Conservation (phyloP, 1,140 invertebrate genomes). For the Solenopsis invicta region DNA sequence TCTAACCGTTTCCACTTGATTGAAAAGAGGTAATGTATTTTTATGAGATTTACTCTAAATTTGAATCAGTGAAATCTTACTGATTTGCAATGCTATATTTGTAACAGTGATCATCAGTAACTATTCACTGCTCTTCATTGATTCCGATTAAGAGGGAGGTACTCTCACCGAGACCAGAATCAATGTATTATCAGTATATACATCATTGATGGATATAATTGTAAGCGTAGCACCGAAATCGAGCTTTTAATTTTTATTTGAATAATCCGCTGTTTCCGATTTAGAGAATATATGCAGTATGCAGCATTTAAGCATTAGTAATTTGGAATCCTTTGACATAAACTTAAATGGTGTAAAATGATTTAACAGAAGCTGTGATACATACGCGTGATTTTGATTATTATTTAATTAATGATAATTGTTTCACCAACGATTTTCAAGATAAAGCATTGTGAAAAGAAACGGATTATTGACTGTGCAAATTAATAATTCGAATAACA, state of each 20-base stretch:
- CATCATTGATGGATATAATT: no score
- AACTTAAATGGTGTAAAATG: background rate
- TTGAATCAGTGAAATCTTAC: no score
- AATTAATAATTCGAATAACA: background rate
- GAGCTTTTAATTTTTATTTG: no score
- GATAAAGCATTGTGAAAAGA: background rate
- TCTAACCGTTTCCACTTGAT: constrained; percentile 3
- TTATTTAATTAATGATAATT: background rate
- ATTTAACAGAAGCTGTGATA: background rate
- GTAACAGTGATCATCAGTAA: no score
- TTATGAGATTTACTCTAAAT: background rate
- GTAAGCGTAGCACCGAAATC: no score
- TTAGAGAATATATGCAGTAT: no score
- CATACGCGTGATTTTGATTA: background rate
- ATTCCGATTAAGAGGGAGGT: no score
- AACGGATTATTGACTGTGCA: background rate
- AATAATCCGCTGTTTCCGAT: no score
- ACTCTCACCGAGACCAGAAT: no score
- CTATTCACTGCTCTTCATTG: no score
- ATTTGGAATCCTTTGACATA: background rate
- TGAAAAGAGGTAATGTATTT: background rate
- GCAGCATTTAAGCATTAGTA: background rate
- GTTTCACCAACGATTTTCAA: background rate
- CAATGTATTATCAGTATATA: no score
- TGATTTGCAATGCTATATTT: no score